A percentile compares a stretch with the other conserved stretches of the same genome.
These are phyloP conservation scores for Labeo rohita DNA, from an alignment of 2,113 vertebrate genomes.

Conservation along the genomic window DNA sequence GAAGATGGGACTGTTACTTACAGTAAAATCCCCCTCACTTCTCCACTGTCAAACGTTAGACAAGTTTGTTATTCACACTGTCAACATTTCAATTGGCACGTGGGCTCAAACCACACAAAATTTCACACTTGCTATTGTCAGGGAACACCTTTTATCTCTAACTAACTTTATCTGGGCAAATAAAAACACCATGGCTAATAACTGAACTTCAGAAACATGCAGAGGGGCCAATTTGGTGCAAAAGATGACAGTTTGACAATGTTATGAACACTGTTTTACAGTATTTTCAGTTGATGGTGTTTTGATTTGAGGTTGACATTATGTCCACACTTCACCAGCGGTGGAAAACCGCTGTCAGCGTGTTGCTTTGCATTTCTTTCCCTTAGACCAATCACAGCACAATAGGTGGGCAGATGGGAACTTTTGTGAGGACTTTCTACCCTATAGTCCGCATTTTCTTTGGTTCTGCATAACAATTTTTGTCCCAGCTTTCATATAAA, in stretches of 20 bases:
- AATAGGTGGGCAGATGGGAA: conserved; percentile 37
- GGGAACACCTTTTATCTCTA: not conserved
- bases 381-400: conserved; percentile 16
- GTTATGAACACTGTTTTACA: conserved; percentile 5
- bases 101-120: conserved; percentile 1
- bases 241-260: not conserved
- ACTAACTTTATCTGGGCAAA: not conserved
- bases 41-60: not conserved
- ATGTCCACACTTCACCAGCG: not conserved
- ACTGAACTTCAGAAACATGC: not conserved
- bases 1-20: not conserved
- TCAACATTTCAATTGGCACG: not conserved
- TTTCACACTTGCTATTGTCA: conserved; percentile 6
- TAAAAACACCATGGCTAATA: not conserved
- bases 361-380: not conserved
- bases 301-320: conserved; percentile 38
- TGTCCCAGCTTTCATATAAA: conserved; percentile 39
- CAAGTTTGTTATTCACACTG: not conserved
- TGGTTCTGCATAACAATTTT: not conserved
- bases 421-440: conserved; percentile 21
- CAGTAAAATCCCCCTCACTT: conserved; percentile 2
- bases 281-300: not conserved
- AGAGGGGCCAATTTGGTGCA: not conserved
- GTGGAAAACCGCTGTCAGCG: conserved; percentile 34
- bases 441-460: conserved; percentile 7